Base-by-base conservation (phyloP, 2,113 vertebrate species). In the Pseudorhombus dupliciocellatus region DNA sequence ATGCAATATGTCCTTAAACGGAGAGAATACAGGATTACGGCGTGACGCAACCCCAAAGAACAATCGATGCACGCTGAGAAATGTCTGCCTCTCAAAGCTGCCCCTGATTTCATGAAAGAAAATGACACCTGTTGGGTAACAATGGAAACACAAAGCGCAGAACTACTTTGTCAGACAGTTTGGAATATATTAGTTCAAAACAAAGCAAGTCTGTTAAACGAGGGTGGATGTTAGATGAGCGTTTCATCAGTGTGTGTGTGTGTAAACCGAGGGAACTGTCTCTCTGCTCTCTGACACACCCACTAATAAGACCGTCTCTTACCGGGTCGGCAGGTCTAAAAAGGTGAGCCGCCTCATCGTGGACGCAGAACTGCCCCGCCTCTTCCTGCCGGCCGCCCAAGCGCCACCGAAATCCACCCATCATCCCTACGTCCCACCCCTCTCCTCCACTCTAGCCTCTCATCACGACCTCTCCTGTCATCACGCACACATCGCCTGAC, bases 381-480 rank as follows among this genome's bases (percentile, higher is more conserved):
- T 73, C 87, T 90, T 88, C 83, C 84, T 77, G 77, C 64, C 31
- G 57, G 60, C 68, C 31, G 58, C 61, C 74, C 76, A 63, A 34
- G 7, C 66, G 40, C 59, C 59, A 60, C 77, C 68, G 54, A 57
- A 52, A 87, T 75, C 70, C 76, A 70, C 78, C 73, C 72, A 64
- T 83, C 79, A 61, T 66, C 30, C 67, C 58, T 40, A 44, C 73
- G 55, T 67, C 66, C 78, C 75, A 22, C 74, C 73, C 67, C 64
- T 54, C 61, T 83, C 69, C 79, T 83, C 70, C 24, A 24, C 77
- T 71, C 54, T 53, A 73, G 85, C 83, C 88, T 90, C 87, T 91
- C 89, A 89, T 91, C 88, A 87, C 81, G 28, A 74, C 78, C 79
- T 79, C 44, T 87, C 86, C 81, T 90, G 89, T 91, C 89, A 91